phyloP scores from a whole-genome alignment of 2,888 invertebrate genomes.

The Gastracanthus pulcherrimus region DNA sequence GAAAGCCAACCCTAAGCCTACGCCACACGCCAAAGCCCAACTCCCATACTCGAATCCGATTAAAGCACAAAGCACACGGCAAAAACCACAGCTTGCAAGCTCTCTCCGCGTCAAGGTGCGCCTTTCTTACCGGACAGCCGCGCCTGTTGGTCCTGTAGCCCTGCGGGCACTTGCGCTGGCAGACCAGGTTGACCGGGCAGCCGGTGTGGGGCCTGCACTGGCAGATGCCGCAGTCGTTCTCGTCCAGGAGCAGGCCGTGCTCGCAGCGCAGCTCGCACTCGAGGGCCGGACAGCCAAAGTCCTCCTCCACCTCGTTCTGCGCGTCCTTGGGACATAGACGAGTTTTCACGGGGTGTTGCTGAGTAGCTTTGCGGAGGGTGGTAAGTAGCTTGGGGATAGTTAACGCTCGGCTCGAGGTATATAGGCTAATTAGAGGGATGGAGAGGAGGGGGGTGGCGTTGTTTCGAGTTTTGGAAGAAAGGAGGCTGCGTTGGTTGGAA shows the following conservation, averaged over 20 bases:
- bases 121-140: slow-evolving; percentile 69
- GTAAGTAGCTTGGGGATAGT: neutral
- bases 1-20: neutral
- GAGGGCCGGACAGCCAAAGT: slow-evolving; percentile 67
- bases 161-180: slow-evolving; percentile 69
- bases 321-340: too few relatives aligned
- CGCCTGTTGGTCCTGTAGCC: slow-evolving; percentile 70
- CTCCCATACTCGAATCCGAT: neutral
- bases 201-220: slow-evolving; percentile 67
- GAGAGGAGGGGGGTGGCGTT: neutral
- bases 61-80: neutral
- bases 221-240: slow-evolving; percentile 71
- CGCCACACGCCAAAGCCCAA: neutral
- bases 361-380: neutral
- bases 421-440: too few relatives aligned
- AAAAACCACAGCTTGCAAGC: neutral
- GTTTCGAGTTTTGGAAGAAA: neutral
- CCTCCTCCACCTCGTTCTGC: slow-evolving; percentile 57
- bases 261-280: slow-evolving; percentile 72
- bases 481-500: neutral
- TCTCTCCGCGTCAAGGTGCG: neutral
- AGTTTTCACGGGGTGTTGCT: neutral
- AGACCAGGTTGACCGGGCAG: slow-evolving; percentile 65
- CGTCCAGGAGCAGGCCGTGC: slow-evolving; percentile 70
- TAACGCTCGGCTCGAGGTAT: neutral